phyloP scores from a whole-genome alignment of 2,888 invertebrate species.

The Agelastica alni region DNA sequence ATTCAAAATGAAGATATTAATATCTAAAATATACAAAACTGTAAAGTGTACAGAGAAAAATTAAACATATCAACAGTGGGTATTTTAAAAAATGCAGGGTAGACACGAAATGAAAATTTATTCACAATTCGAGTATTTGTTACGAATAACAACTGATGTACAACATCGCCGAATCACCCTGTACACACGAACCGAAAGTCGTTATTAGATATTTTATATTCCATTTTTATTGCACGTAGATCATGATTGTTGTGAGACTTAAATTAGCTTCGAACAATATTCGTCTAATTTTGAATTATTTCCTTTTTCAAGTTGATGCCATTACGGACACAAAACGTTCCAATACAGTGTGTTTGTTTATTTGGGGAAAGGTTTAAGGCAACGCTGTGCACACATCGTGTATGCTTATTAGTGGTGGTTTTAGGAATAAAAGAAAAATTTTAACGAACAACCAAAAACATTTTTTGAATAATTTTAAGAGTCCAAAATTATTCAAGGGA shows the following conservation, averaged over 20 bases:
- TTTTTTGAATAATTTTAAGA: too few relatives aligned
- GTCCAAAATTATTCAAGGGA: too few relatives aligned
- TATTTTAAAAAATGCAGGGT: too few relatives aligned
- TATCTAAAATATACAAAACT: neutral
- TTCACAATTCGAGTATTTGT: too few relatives aligned
- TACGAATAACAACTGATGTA: too few relatives aligned
- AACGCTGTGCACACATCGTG: neutral
- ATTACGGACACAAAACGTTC: slow-evolving; percentile 1
- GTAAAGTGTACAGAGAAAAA: neutral
- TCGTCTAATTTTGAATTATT: slow-evolving; percentile 34
- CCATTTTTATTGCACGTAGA: slow-evolving; percentile 46
- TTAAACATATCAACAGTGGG: neutral
- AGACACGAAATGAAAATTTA: too few relatives aligned
- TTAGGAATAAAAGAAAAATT: too few relatives aligned
- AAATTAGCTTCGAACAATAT: slow-evolving; percentile 32
- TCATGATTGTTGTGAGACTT: slow-evolving; percentile 42
- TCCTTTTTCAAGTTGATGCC: slow-evolving; percentile 4
- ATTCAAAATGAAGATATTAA: neutral
- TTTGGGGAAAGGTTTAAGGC: neutral
- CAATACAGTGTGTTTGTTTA: too few relatives aligned
- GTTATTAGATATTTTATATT: slow-evolving; percentile 51
- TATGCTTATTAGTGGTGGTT: too few relatives aligned
- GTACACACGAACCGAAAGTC: slow-evolving; percentile 37
- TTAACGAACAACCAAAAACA: too few relatives aligned
- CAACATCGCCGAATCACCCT: slow-evolving; percentile 1